Evolutionary conservation across 2,797 vertebrate species (phyloP), one percentile per base, ranked within the genome.

Genomic region (Acanthurus leucopareius): DNA sequence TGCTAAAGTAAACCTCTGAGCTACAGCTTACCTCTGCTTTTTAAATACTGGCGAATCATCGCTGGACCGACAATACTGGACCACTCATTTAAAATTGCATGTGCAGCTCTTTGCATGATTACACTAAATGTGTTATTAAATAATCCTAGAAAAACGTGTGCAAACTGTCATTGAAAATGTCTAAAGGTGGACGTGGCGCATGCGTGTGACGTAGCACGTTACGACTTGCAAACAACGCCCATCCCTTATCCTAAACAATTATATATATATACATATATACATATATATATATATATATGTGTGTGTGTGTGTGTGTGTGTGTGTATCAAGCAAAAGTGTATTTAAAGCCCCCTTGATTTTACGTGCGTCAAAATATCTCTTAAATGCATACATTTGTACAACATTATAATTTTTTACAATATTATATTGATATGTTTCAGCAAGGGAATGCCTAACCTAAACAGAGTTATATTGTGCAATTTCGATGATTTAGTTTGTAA

Each of bases 111-210:
- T 9, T 89, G 93, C 92, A 94, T 17, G n/a, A 3, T 28, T 19
- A 0, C 45, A 69, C 38, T 20, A 52, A 13, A 25, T 11, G 38
- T 3, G 19, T 44, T 74, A 38, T 9, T 4, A 58, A 52, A 73
- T 9, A 63, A 52, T 78, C 0, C 15, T 0, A 13, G 0, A 56
- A 52, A 62, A 56, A 60, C 5, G 2, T 53, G 22, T 3, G 54
- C 20, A 54, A 35, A 69, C 72, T 89, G 92, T 95, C 92, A 93
- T 90, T 93, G 94, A 89, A 58, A 80, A 60, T 83, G 62, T 78
- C 63, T 73, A 61, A 16, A 4, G 60, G 49, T 52, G 38, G 69
- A 75, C 16, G 17, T 9, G 89, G 71, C 94, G 90, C 91, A 25
- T 45, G 0, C 0, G 0, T 59, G 86, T 95, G 93, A 95, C 91